These are phyloP conservation scores for Andrena dorsata DNA, from an alignment of 2,888 invertebrate genomes.

Conservation along the genomic window DNA sequence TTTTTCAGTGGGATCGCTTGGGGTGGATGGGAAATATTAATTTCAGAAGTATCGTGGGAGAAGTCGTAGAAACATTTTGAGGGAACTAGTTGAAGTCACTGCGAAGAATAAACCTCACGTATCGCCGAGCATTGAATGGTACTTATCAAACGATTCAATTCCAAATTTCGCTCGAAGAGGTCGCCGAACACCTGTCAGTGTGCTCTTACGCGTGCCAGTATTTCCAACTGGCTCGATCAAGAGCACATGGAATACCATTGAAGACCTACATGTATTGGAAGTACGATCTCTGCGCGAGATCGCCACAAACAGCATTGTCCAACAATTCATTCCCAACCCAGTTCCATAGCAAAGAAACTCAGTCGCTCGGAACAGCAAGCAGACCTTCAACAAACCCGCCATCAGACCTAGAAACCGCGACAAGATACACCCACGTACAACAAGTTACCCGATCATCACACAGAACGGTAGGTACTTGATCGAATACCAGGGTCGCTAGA, in stretches of 20 bases:
- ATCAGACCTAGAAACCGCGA: no score
- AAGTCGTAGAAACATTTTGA: neutral
- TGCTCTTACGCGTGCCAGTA: neutral
- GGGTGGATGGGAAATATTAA: neutral
- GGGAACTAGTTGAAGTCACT: neutral
- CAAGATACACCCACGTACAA: no score
- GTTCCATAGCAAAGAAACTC: no score
- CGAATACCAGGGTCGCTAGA: no score
- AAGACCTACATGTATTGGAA: neutral
- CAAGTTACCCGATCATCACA: no score
- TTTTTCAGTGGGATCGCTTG: neutral
- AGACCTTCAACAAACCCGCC: no score
- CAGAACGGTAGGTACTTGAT: no score
- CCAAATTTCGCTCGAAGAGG: neutral
- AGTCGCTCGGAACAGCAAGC: no score
- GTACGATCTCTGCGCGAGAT: no score
- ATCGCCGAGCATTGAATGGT: neutral
- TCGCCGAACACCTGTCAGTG: conserved; percentile 3
- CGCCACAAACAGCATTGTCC: no score
- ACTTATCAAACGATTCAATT: neutral
- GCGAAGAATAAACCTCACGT: neutral
- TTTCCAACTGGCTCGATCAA: neutral
- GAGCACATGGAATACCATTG: conserved; percentile 5
- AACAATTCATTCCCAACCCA: no score
- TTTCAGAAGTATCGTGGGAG: neutral